Percentiles rank a stretch among this genome's conserved stretches.
Conservation (phyloP, 2,113 vertebrate species). For the Vireo altiloquus region DNA sequence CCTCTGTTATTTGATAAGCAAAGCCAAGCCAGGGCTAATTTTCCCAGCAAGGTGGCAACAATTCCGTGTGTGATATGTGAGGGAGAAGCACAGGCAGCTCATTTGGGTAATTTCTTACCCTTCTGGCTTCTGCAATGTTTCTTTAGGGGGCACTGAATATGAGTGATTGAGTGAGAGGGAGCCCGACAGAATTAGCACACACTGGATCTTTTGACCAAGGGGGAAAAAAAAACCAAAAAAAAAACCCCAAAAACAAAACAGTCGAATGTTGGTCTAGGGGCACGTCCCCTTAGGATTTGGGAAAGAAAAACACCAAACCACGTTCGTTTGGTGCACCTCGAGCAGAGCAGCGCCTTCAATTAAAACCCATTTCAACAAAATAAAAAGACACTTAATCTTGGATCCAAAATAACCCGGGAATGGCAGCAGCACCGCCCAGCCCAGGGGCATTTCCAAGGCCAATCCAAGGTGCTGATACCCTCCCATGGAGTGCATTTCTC, state of each 20-base stretch:
- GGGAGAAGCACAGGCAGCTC: conserved; percentile 48
- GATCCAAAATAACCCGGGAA: not conserved
- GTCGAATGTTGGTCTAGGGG: conserved; percentile 58
- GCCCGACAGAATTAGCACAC: conserved; percentile 68
- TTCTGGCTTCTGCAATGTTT: conserved; percentile 65
- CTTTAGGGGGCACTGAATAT: conserved; percentile 65
- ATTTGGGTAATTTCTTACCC: conserved; percentile 62
- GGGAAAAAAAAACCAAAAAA: not conserved
- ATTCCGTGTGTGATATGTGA: conserved; percentile 37
- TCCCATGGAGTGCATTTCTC: not conserved
- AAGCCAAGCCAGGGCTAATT: conserved; percentile 46
- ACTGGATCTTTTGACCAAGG: conserved; percentile 72
- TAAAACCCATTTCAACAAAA: conserved; percentile 48
- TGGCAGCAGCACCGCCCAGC: conserved; percentile 20
- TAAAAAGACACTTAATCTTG: conserved; percentile 49
- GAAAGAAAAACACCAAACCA: conserved; percentile 68
- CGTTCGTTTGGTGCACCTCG: conserved; percentile 58
- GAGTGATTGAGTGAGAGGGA: conserved; percentile 66
- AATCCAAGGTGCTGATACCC: conserved; percentile 25
- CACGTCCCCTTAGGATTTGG: conserved; percentile 59
- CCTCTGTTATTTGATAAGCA: conserved; percentile 22
- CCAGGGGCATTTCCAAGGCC: conserved; percentile 48
- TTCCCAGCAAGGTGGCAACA: conserved; percentile 62
- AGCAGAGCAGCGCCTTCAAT: conserved; percentile 57
- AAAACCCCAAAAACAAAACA: conserved; percentile 21